Base-by-base conservation (phyloP, 1,140 invertebrate genomes). In the Scylla paramamosain region DNA sequence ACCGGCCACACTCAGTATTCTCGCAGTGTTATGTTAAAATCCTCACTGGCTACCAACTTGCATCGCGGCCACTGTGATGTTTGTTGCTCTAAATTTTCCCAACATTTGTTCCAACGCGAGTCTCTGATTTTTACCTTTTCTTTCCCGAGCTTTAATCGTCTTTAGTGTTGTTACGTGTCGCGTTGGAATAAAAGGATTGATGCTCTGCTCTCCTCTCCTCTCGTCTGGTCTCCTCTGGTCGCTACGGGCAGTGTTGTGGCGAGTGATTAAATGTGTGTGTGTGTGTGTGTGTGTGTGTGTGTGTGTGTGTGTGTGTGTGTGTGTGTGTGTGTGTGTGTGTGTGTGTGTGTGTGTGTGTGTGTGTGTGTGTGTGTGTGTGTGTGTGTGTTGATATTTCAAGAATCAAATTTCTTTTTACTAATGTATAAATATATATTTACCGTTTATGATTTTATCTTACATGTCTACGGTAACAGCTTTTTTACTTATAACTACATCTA, bases 251-350 rank as follows among this genome's bases (percentile, higher is more conserved):
- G 25, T 82, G 20, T 39, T 25, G 20, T 16, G 20, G 28, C 82
- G 29, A 77, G 25, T 92, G 29, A 77, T 4, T 77, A 25, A 20
- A 82, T 83, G 67, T 92, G 25, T 92, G 1, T 92, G 25, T 92
- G 67, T 92, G 46, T 92, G 46, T 82, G 2, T 92, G 46, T 92
- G 32, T 92, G 67, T 83, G 25, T 92, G n/a, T 67, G 29, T 92
- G 59, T 92, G 29, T 92, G 59, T 92, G 29, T 92, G 59, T 92
- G 29, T 92, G 59, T 92, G 29, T 92, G 12, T 82, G 20, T 83
- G 29, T 83, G 8, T 92, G 20, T 92, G n/a, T 92, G 48, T 83
- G 0, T 92, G 46, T 93, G 28, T 93, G 52, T 93, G 25, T 83
- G 52, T 93, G 20, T 83, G 52, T 82, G 28, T 83, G 31, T 83